Base-by-base conservation (phyloP, 2,888 invertebrate species). In the Drosophila mimica region DNA sequence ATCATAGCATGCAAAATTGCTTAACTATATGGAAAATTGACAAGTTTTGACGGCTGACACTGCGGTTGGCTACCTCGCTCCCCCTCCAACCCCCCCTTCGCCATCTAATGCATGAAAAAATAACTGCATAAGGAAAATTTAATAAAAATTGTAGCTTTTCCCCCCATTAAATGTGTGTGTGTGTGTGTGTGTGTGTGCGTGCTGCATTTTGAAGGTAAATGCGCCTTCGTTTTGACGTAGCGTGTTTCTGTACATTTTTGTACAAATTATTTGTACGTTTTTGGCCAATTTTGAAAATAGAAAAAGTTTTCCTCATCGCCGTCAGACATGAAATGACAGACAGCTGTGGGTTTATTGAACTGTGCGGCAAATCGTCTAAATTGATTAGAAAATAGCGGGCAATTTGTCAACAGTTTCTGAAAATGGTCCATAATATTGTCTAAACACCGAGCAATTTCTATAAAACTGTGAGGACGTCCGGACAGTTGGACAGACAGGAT, bases 1-100 rank as follows among this genome's bases (percentile, higher is more conserved):
- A 79, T 84, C 68, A 76, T 79, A 79, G 64, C 58, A 63, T 48
- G 43, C 66, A 54, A 83, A 86, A 86, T 88, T 87, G 89, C 75
- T 86, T 90, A 89, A 87, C 89, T 78, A 74, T 81, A 83, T 89
- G 89, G 88, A 90, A 87, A 90, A 87, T 87, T 90, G 90, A 89
- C 89, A 80, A 81, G 89, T 80, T 87, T 81, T 83, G 87, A 87
- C 75, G 82, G 70, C 74, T 88, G 87, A 79, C 81, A 88, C 64
- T 78, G 83, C 79, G 88, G 88, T 82, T 80, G 62, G 43, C 49
- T 70, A 20, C 59, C 74, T 62, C 40, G 25, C 17, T 13, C 13
- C 40, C 53, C 31, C 13, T 48, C 51, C 31, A 31, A 11, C 2
- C 13, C 46, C 36, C 15, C 8, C n/a, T 13, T 15, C 28, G n/a